phyloP scores from a whole-genome alignment of 2,888 invertebrate genomes.

The Hydropsyche betteni region DNA sequence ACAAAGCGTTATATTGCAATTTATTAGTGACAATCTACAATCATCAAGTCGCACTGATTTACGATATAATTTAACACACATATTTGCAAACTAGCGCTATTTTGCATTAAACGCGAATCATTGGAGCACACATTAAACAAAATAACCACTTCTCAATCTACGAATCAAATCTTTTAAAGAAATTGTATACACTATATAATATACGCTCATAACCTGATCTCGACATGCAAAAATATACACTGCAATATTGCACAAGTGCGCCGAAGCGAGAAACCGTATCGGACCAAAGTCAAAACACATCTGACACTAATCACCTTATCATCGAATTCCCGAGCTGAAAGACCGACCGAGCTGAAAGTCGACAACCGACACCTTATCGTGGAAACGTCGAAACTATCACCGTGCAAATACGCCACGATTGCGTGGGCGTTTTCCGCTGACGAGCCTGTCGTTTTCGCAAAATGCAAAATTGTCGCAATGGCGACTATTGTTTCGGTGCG shows the following conservation, averaged over 20 bases:
- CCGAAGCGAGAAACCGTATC: no score
- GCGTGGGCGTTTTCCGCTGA: background rate
- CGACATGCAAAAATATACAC: no score
- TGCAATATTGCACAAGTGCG: no score
- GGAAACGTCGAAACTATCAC: no score
- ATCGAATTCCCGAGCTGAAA: no score
- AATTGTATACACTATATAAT: no score
- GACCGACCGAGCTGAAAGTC: no score
- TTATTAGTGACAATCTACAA: conserved; percentile 14
- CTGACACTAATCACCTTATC: no score
- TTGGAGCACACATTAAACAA: background rate
- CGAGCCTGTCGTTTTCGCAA: background rate
- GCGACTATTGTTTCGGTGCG: conserved; percentile 21
- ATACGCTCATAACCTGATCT: no score
- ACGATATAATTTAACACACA: conserved; percentile 9
- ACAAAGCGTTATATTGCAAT: conserved; percentile 12
- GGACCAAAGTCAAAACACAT: no score
- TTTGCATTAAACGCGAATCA: background rate
- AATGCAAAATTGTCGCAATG: conserved; percentile 16
- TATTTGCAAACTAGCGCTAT: conserved; percentile 8
- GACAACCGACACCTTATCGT: no score
- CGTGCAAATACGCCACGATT: background rate
- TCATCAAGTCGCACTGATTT: conserved; percentile 27
- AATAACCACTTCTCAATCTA: background rate
- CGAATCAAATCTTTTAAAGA: no score